These are phyloP conservation scores for Drosophila prolongata DNA, from an alignment of 2,888 invertebrate species.

Conservation along the genomic window DNA sequence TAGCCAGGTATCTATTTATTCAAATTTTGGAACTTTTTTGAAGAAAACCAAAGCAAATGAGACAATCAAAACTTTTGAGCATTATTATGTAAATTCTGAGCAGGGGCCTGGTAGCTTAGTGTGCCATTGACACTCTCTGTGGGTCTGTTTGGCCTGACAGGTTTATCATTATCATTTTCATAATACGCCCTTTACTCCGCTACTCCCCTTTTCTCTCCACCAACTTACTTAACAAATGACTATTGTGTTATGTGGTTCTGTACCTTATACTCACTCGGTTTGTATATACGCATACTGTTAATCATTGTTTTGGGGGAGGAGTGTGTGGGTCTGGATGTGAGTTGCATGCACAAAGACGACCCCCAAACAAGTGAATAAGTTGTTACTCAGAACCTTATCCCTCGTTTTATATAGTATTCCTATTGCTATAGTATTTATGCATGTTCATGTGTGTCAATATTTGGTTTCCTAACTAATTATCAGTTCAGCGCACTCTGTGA, in stretches of 20 bases:
- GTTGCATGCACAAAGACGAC: conserved; percentile 42
- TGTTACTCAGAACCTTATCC: conserved; percentile 15
- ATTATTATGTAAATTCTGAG: conserved; percentile 73
- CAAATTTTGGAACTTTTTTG: conserved; percentile 58
- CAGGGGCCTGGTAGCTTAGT: conserved; percentile 24
- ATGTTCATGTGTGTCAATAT: conserved; percentile 72
- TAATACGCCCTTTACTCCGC: conserved; percentile 19
- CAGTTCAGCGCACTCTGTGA: conserved; percentile 75
- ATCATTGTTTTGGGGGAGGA: conserved; percentile 46
- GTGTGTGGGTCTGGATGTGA: conserved; percentile 12
- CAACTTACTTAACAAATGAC: conserved; percentile 55
- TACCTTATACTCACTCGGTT: conserved; percentile 19
- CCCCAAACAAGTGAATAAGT: conserved; percentile 32
- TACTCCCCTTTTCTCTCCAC: conserved; percentile 12
- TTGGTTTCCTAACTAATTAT: conserved; percentile 77
- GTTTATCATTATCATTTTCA: conserved; percentile 63
- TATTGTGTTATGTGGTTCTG: conserved; percentile 59
- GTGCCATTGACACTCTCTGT: conserved; percentile 63
- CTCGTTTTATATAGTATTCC: conserved; percentile 6
- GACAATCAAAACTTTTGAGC: conserved; percentile 38
- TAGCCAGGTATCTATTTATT: conserved; percentile 57
- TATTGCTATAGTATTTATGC: conserved; percentile 46
- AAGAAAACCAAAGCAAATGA: conserved; percentile 35
- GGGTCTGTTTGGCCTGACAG: conserved; percentile 57
- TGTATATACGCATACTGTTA: conserved; percentile 31